Evolutionary conservation across 2,888 invertebrate genomes (phyloP), one percentile per base, ranked within the genome.

Genomic region (Epiblema foenella): DNA sequence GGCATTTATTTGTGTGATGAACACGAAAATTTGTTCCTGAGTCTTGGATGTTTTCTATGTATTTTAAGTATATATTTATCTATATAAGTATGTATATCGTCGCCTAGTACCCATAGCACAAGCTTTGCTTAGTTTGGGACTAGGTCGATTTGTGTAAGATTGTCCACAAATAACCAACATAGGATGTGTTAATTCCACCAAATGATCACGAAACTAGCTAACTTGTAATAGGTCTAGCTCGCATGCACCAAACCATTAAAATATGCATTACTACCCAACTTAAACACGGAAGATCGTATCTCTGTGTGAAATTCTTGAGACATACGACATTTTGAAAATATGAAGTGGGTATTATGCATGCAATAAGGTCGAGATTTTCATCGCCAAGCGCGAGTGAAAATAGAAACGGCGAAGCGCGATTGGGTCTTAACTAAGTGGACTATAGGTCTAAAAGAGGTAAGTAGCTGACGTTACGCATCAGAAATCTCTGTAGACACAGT

Each of bases 321-420:
- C 18, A 39, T 64, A 37, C 37, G 20, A 33, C 52, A 17, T 64
- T 52, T 29, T 46, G 37, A 37, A 33, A 17, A 33, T 10, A 10
- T 2, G 37, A 12, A 17, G 0, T 11, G 15, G 17, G 37, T 12
- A 64, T 52, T 75, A 75, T 67, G 73, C 69, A 75, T 71, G 73
- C 69, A 78, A 77, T 79, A 79, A 78, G 81, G 83, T 67, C 80
- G 73, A 66, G 52, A 83, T 83, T 83, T 73, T 78, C 83, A 82
- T 83, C 76, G 75, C 75, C 65, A 66, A 72, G 75, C 75, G 74
- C 20, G 17, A 57, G 64, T 12, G 52, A 59, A 70, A 65, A 65
- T 70, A 65, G 69, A 65, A 62, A 59, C 59, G 59, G 69, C 46
- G 63, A 65, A 69, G 69, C 69, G 64, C 37, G 65, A 59, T 64